Evolutionary conservation across 2,113 vertebrate species (phyloP).

Genomic region (Saccopteryx leptura): DNA sequence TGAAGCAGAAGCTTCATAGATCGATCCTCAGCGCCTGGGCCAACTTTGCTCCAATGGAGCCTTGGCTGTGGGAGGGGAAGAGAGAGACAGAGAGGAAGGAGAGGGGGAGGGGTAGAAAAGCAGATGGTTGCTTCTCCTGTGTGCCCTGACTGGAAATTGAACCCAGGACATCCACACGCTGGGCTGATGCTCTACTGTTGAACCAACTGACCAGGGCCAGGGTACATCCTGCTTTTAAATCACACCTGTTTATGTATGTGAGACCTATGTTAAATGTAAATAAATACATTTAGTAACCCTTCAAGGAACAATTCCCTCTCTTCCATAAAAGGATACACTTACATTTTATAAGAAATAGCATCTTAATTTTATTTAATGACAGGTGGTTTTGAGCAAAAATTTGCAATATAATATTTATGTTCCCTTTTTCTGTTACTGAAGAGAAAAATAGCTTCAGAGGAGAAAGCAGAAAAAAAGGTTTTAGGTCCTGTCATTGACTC

Average conservation of each 20-base stretch:
- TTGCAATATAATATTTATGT: constrained; percentile 18
- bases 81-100: too few relatives aligned
- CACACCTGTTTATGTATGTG: neutral
- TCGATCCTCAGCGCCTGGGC: too few relatives aligned
- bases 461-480: neutral
- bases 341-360: constrained; percentile 40
- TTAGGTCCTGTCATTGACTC: neutral
- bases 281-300: neutral
- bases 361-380: constrained; percentile 23
- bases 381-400: neutral
- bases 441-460: constrained; percentile 13
- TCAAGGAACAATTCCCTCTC: neutral
- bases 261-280: neutral
- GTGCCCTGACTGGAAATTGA: too few relatives aligned
- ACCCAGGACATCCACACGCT: too few relatives aligned
- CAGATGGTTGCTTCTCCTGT: too few relatives aligned
- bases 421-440: constrained; percentile 25
- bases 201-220: neutral
- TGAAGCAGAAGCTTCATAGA: too few relatives aligned
- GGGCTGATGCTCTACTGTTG: too few relatives aligned
- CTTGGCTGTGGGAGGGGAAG: too few relatives aligned
- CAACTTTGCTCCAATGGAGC: too few relatives aligned
- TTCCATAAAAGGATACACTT: neutral
- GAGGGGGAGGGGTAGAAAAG: too few relatives aligned
- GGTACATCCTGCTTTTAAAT: neutral